These are phyloP conservation scores for Mesorhabditis belari DNA, from an alignment of 2,888 invertebrate genomes.

Conservation along the genomic window DNA sequence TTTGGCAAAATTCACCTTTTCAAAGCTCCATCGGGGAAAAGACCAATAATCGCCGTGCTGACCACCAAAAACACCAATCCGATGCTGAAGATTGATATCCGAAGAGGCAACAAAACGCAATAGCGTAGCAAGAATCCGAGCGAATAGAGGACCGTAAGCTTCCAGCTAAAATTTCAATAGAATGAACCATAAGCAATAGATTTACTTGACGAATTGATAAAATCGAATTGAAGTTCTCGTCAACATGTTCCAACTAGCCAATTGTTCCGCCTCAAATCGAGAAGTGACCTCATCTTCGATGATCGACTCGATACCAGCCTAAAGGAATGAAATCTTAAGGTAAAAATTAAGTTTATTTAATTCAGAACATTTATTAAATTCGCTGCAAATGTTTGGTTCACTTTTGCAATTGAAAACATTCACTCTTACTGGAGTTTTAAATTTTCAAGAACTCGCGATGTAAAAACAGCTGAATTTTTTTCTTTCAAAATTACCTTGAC, in stretches of 20 bases:
- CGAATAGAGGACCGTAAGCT: slow-evolving; percentile 85
- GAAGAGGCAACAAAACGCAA: slow-evolving; percentile 77
- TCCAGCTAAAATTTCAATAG: slow-evolving; percentile 52
- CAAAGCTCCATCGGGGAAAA: slow-evolving; percentile 62
- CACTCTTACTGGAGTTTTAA: too few relatives aligned
- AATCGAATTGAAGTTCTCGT: slow-evolving; percentile 63
- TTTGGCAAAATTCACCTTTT: slow-evolving; percentile 24
- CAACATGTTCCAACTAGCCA: slow-evolving; percentile 82
- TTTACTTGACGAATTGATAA: slow-evolving; percentile 48
- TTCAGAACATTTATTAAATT: not conserved
- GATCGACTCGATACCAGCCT: slow-evolving; percentile 81
- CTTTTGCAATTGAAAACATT: too few relatives aligned
- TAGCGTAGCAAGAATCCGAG: slow-evolving; percentile 87
- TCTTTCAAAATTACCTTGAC: slow-evolving; percentile 25
- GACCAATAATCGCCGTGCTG: slow-evolving; percentile 65
- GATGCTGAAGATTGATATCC: slow-evolving; percentile 49
- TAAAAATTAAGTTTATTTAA: not conserved
- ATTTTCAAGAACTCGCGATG: not conserved
- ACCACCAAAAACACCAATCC: slow-evolving; percentile 63
- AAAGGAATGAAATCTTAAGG: too few relatives aligned
- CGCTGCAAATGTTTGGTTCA: too few relatives aligned
- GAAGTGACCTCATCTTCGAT: slow-evolving; percentile 98
- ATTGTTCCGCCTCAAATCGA: slow-evolving; percentile 82
- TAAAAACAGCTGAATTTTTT: not conserved
- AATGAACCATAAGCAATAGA: not conserved